Evolutionary conservation across 1,140 invertebrate species (phyloP), one percentile per base, ranked within the genome.

Genomic region (Pseudomyrmex pallidus): DNA sequence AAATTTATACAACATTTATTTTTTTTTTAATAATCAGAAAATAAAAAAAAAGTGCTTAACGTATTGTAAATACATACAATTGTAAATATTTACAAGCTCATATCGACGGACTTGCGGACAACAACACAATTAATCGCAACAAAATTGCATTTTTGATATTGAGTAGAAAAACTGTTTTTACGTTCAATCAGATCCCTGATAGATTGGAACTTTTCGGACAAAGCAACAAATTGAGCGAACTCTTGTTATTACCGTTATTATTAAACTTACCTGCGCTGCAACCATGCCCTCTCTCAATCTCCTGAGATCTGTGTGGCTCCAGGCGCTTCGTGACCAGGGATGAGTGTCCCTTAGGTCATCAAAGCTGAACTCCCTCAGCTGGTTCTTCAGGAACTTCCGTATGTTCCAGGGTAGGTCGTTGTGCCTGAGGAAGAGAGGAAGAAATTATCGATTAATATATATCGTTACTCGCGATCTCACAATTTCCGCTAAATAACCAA

Each of bases 361-460:
- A 87, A 97, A 97, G 94, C 97, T 96, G 90, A 98, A 97, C 90
- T 96, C 96, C 89, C 97, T 96, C 70, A 98, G 95, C 92, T 97
- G 96, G 93, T 98, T 98, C 92, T 98, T 96, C 86, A 98, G 95
- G 92, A 97, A 97, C 92, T 97, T 97, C 87, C 97, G 95, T 91
- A 98, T 97, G 93, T 98, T 98, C 97, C 97, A 98, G 0, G 98
- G 97, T 82, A 99, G 94, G 91, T 99, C 98, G 94, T 99, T 98
- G 95, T 98, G 98, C 83, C 98, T 98, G 94, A 95, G 90, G 96
- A 95, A 84, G 84, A 84, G 84, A 88, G 7, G 15, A 52, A 35
- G 2, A 72, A 22, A 85, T 35, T 61, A 63, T 22, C 13, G 10
- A 17, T 77, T 8, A 48, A 52, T 83, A 63, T 78, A 15, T 35